phyloP scores from a whole-genome alignment of 2,888 invertebrate species.

The Tetragonula carbonaria region DNA sequence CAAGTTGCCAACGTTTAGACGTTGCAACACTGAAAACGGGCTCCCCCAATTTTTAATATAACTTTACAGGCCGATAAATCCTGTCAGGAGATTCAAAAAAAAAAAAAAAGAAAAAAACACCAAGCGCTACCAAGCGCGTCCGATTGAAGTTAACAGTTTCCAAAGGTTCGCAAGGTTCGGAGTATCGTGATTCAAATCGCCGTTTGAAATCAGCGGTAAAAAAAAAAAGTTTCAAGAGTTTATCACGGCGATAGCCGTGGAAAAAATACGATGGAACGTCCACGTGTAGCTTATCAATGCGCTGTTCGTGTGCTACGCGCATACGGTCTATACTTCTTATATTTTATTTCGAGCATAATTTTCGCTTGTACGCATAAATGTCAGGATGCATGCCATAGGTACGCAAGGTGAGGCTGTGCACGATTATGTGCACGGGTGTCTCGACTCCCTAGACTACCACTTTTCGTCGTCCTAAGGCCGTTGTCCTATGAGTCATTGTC shows the following conservation, averaged over 20 bases:
- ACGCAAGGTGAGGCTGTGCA: neutral
- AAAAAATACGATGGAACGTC: constrained; percentile 21
- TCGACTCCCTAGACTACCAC: constrained; percentile 53
- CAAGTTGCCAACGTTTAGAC: no score
- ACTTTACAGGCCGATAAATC: neutral
- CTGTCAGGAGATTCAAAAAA: no score
- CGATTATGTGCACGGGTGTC: constrained; percentile 9
- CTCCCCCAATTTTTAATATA: neutral
- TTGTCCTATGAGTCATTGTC: constrained; percentile 66
- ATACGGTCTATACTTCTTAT: constrained; percentile 35
- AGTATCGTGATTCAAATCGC: constrained; percentile 10
- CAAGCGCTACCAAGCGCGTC: neutral
- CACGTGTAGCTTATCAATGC: constrained; percentile 41
- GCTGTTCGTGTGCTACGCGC: neutral
- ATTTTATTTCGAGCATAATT: constrained; percentile 52
- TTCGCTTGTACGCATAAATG: constrained; percentile 49
- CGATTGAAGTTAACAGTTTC: neutral
- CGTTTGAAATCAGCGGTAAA: neutral
- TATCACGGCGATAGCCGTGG: neutral
- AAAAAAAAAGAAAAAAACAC: neutral
- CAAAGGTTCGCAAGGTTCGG: neutral
- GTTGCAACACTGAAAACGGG: neutral
- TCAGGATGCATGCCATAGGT: constrained; percentile 11
- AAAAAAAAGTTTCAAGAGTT: neutral
- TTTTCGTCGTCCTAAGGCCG: constrained; percentile 63